Percentiles rank a stretch among this genome's conserved stretches.
Conservation (phyloP, 2,888 invertebrate species). For the Drosophila antonietae region DNA sequence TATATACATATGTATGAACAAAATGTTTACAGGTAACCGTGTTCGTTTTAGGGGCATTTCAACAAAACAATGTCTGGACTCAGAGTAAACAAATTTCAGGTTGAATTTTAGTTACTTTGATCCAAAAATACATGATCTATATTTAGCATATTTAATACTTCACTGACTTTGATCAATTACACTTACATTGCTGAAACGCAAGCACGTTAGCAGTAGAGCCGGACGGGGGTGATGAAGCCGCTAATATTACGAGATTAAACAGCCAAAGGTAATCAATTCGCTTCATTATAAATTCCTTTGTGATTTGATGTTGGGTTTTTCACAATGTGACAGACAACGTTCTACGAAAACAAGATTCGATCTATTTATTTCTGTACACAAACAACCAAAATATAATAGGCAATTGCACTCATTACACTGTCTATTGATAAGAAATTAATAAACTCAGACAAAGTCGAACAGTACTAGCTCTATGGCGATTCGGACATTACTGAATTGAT, state of each 20-base stretch:
- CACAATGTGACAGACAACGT: constrained; percentile 20
- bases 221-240: constrained; percentile 13
- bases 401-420: constrained; percentile 46
- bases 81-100: neutral
- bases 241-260: constrained; percentile 32
- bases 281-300: constrained; percentile 51
- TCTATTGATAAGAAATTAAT: constrained; percentile 58
- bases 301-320: constrained; percentile 19
- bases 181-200: constrained; percentile 57
- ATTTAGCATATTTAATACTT: neutral
- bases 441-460: constrained; percentile 9
- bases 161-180: neutral
- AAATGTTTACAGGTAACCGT: neutral
- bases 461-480: constrained; percentile 34
- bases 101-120: neutral
- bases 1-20: neutral
- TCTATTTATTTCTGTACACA: constrained; percentile 9
- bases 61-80: neutral
- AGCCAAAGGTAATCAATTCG: constrained; percentile 32
- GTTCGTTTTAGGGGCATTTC: too few species aligned
- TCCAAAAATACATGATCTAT: neutral
- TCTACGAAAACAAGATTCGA: constrained; percentile 35
- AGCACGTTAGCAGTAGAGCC: constrained; percentile 20
- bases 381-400: constrained; percentile 20
- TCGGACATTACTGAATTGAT: constrained; percentile 50